phyloP scores from a whole-genome alignment of 2,888 invertebrate genomes.

The Tetheella fluctuosa region DNA sequence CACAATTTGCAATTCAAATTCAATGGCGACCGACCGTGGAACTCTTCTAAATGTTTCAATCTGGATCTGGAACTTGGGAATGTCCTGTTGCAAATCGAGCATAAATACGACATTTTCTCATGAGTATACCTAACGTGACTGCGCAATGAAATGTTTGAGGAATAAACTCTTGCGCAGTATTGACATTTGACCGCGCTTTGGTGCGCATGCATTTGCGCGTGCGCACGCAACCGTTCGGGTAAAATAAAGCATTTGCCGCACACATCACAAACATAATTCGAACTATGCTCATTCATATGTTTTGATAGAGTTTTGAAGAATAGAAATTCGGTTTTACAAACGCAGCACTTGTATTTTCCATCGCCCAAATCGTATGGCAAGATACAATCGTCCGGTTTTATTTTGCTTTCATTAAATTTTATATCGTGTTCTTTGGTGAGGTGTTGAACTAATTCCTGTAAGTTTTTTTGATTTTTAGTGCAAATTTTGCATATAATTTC shows the following conservation, averaged over 20 bases:
- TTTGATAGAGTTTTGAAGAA: slow-evolving; percentile 54
- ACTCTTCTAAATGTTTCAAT: slow-evolving; percentile 30
- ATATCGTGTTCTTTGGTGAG: slow-evolving; percentile 29
- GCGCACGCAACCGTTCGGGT: slow-evolving; percentile 31
- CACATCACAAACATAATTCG: slow-evolving; percentile 65
- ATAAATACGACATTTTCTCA: slow-evolving; percentile 41
- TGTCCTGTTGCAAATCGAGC: slow-evolving; percentile 33
- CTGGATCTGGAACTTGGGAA: slow-evolving; percentile 25
- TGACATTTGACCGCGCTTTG: slow-evolving; percentile 28
- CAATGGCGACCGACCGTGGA: slow-evolving; percentile 29
- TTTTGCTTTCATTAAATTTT: slow-evolving; percentile 28
- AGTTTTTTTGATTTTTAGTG: slow-evolving; percentile 21
- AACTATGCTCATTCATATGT: slow-evolving; percentile 73
- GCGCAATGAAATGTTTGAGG: slow-evolving; percentile 22
- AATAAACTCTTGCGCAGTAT: slow-evolving; percentile 30
- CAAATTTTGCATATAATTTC: slow-evolving; percentile 35
- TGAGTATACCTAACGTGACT: slow-evolving; percentile 51
- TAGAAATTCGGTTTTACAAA: slow-evolving; percentile 54
- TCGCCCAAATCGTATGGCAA: slow-evolving; percentile 36
- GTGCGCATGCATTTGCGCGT: slow-evolving; percentile 23
- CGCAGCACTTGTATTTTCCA: slow-evolving; percentile 29
- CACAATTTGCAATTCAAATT: slow-evolving; percentile 36
- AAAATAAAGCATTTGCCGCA: slow-evolving; percentile 68
- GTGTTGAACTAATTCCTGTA: slow-evolving; percentile 33
- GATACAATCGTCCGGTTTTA: slow-evolving; percentile 35